Percentiles rank a stretch among this genome's conserved stretches.
Evolutionary conservation across 2,113 vertebrate species (phyloP).

Genomic region (Spizaetus ornatus): DNA sequence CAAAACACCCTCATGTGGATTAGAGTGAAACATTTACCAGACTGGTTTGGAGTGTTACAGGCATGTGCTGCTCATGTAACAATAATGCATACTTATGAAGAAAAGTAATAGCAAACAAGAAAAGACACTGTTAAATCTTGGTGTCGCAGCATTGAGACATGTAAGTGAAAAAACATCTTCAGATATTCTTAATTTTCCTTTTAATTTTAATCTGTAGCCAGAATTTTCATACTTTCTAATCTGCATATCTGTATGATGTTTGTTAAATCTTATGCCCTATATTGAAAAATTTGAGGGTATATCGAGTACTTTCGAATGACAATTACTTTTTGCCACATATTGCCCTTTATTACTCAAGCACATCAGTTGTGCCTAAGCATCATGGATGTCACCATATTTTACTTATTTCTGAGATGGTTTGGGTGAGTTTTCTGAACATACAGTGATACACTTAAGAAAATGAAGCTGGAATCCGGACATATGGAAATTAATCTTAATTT

Average conservation of each 20-base stretch:
- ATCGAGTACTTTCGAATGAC: neutral
- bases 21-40: neutral
- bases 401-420: neutral
- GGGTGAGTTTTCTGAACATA: neutral
- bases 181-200: neutral
- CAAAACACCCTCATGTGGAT: neutral
- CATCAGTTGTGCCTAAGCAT: neutral
- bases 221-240: neutral
- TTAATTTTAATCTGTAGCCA: neutral
- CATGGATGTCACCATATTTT: neutral
- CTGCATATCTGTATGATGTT: neutral
- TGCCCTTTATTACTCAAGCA: neutral
- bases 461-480: neutral
- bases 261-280: neutral
- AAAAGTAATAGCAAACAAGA: neutral
- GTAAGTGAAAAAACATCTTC: neutral
- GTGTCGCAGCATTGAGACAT: neutral
- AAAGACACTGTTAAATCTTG: neutral
- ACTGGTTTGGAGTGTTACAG: neutral
- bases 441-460: neutral
- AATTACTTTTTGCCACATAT: neutral
- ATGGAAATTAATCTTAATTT: constrained; percentile 43
- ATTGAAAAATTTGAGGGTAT: neutral
- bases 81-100: neutral
- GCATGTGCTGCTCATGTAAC: neutral